A percentile compares a stretch with the other conserved stretches of the same genome.
Conservation (phyloP, 2,113 vertebrate genomes). For the Oncorhynchus kisutch region DNA sequence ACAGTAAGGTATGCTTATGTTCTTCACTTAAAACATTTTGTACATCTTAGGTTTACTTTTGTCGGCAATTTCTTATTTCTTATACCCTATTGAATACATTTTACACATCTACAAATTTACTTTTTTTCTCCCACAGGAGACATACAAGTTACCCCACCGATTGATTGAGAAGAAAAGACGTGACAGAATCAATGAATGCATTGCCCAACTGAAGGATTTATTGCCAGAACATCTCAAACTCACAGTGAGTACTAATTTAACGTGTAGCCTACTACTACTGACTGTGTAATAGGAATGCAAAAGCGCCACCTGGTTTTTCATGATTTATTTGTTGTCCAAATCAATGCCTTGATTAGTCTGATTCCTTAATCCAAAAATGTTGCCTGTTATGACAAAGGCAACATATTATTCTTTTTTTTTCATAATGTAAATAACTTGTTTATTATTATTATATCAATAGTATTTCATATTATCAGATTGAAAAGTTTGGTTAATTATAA, state of each 20-base stretch:
- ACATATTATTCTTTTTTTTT: background rate
- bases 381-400: background rate
- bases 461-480: no score
- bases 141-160: slow-evolving; percentile 94
- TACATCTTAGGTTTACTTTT: background rate
- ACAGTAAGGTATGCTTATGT: slow-evolving; percentile 82
- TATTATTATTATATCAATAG: background rate
- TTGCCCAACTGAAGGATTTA: slow-evolving; percentile 94
- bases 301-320: slow-evolving; percentile 44
- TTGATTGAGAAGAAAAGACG: slow-evolving; percentile 97
- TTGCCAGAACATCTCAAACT: slow-evolving; percentile 97
- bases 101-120: background rate
- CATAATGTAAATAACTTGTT: background rate
- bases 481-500: background rate
- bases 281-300: slow-evolving; percentile 19
- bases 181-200: slow-evolving; percentile 97
- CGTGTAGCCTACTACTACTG: slow-evolving; percentile 11
- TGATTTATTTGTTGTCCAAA: background rate
- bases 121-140: slow-evolving; percentile 77
- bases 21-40: background rate
- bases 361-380: background rate
- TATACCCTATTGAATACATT: background rate
- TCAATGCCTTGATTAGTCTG: background rate
- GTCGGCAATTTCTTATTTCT: background rate
- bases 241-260: slow-evolving; percentile 80